Base-by-base conservation (phyloP, 2,113 vertebrate genomes). In the Ictidomys tridecemlineatus region DNA sequence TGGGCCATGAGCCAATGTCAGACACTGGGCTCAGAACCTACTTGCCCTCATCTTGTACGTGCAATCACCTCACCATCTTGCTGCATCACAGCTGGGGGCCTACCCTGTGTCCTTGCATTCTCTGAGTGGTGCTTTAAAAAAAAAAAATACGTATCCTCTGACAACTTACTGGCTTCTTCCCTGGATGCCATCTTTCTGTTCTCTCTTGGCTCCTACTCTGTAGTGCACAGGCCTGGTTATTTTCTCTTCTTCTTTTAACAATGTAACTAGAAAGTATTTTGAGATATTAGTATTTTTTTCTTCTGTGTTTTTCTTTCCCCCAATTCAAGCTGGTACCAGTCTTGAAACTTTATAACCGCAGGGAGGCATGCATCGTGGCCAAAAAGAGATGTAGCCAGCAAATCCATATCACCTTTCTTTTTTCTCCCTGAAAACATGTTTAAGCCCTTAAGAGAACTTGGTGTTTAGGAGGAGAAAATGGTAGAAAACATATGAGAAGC, bases 161-260 rank as follows among this genome's bases (percentile, higher is more conserved):
- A 61, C 32, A 37, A 13, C 5, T 63, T 65, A 53, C 70, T 87
- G 56, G 48, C 32, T 63, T 78, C 53, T 73, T 48, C 51, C 1
- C 39, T 77, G 30, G 37, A 42, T 4, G 0, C 8, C 48, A 89
- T 45, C 42, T 89, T 92, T 70, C 53, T 53, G 9, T 72, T 91
- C 76, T 67, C 42, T 93, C 78, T 32, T 69, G 78, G 34, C 12
- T 72, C 28, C 51, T 0, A 84, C 32, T 42, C 18, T 70, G 56
- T 13, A 77, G 16, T 24, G 9, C 53, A 82, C 18, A 85, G 28
- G 2, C 16, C 17, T 74, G 20, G 32, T 61, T 67, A 26, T 48
- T 77, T 94, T 72, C 69, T 96, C 34, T 37, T 73, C 67, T 67
- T 72, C 61, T 42, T 93, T 88, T 91, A 61, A 76, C 20, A 32